A percentile compares a stretch with the other conserved stretches of the same genome.
These are phyloP conservation scores for Aegypius monachus DNA, from an alignment of 2,113 vertebrate genomes.

Conservation along the genomic window DNA sequence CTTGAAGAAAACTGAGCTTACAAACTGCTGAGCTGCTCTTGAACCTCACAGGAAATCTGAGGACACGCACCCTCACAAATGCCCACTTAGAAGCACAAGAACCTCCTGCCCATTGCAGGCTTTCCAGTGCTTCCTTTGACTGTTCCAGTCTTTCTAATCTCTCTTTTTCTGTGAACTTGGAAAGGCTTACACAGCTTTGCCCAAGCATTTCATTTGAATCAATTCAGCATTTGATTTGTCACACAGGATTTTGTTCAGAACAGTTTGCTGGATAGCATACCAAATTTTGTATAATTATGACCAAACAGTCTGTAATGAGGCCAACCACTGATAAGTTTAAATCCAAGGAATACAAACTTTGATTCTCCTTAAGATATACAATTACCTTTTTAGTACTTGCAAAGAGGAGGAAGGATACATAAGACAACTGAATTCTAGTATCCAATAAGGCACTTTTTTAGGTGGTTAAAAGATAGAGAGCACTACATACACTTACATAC, in stretches of 20 bases:
- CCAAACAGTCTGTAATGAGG: background rate
- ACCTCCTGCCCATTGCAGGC: background rate
- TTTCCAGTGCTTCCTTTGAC: background rate
- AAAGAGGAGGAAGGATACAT: background rate
- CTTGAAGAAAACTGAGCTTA: background rate
- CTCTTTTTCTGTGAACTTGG: background rate
- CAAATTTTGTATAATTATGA: background rate
- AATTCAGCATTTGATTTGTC: background rate
- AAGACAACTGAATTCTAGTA: background rate
- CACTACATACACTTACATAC: too few relatives aligned
- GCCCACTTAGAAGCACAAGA: background rate
- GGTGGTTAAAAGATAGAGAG: background rate
- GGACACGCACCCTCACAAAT: background rate
- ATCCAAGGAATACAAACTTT: background rate
- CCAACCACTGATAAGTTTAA: background rate
- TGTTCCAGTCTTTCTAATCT: background rate
- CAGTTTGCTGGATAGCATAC: background rate
- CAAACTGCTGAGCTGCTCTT: background rate
- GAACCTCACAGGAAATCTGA: background rate
- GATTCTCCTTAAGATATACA: rapidly evolving
- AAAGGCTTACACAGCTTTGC: background rate
- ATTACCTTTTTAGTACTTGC: background rate
- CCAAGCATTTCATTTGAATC: background rate
- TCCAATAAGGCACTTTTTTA: background rate
- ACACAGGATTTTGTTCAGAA: background rate